Conservation (phyloP, 2,888 invertebrate genomes). For the Nesidiocoris tenuis region DNA sequence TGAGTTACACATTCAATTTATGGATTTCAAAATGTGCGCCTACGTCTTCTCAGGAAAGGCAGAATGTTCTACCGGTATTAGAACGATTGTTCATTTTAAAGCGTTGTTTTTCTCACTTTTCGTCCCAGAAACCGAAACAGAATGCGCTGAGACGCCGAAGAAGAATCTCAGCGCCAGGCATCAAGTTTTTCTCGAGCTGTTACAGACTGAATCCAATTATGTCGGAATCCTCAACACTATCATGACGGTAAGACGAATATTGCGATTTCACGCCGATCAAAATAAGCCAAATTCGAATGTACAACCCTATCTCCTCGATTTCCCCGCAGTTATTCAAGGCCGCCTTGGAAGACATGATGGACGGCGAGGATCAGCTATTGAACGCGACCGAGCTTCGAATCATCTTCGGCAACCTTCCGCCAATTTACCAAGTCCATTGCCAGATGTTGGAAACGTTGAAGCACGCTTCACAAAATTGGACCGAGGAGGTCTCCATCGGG, state of each 20-base stretch:
- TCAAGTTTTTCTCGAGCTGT: slow-evolving; percentile 85
- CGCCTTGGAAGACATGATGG: slow-evolving; percentile 83
- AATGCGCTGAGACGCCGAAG: slow-evolving; percentile 54
- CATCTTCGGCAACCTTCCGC: slow-evolving; percentile 92
- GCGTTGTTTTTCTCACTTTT: too few relatives aligned
- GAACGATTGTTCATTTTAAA: too few relatives aligned
- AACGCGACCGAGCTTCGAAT: slow-evolving; percentile 90
- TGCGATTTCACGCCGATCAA: too few relatives aligned
- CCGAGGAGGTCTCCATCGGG: slow-evolving; percentile 83
- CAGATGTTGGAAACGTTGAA: slow-evolving; percentile 65
- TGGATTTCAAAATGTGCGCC: too few relatives aligned
- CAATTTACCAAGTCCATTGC: slow-evolving; percentile 90
- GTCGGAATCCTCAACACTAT: slow-evolving; percentile 92
- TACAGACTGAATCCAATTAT: slow-evolving; percentile 97
- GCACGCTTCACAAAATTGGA: slow-evolving; percentile 75
- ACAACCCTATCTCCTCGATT: too few relatives aligned
- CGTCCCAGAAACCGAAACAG: slow-evolving; percentile 42
- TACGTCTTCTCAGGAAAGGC: background rate
- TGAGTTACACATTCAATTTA: background rate
- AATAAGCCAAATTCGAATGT: too few relatives aligned
- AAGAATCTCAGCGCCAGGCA: slow-evolving; percentile 69
- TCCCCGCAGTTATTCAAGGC: slow-evolving; percentile 86
- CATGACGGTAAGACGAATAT: slow-evolving; percentile 68
- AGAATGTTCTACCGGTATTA: too few relatives aligned
- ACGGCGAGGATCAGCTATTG: slow-evolving; percentile 74